These are phyloP conservation scores for Platycercus adscitus DNA, from an alignment of 2,113 vertebrate species.

Conservation along the genomic window DNA sequence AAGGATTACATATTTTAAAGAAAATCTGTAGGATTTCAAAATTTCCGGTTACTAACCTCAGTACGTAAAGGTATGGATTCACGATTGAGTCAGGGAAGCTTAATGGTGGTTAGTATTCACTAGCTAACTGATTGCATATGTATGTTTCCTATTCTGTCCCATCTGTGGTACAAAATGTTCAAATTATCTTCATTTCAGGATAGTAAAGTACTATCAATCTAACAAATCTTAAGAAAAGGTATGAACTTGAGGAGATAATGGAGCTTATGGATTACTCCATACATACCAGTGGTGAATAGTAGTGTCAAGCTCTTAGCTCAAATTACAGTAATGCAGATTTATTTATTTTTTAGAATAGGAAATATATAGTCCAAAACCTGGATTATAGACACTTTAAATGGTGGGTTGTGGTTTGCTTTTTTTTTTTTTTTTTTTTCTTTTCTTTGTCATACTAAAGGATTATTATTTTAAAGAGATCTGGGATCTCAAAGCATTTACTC, in stretches of 20 bases:
- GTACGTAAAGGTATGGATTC: neutral
- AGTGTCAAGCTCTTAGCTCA: neutral
- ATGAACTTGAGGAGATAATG: neutral
- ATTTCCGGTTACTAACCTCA: neutral
- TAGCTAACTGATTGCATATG: neutral
- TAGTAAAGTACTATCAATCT: neutral
- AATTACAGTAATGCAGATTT: accelerated
- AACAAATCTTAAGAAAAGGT: neutral
- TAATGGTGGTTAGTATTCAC: neutral
- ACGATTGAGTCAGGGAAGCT: neutral
- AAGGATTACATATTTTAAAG: neutral
- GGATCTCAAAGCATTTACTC: neutral
- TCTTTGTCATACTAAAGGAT: neutral
- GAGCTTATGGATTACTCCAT: neutral
- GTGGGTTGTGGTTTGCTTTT: neutral
- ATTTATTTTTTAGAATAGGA: neutral
- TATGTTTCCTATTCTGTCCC: neutral
- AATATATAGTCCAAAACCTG: neutral
- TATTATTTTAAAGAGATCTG: neutral
- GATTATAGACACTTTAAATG: neutral
- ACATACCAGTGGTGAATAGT: neutral
- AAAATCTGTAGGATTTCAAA: neutral
- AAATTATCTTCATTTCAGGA: neutral
- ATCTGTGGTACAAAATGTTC: neutral
- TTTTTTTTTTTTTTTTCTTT: neutral